Evolutionary conservation across 2,113 vertebrate genomes (phyloP), one percentile per base, ranked within the genome.

Genomic region (Meriones unguiculatus): DNA sequence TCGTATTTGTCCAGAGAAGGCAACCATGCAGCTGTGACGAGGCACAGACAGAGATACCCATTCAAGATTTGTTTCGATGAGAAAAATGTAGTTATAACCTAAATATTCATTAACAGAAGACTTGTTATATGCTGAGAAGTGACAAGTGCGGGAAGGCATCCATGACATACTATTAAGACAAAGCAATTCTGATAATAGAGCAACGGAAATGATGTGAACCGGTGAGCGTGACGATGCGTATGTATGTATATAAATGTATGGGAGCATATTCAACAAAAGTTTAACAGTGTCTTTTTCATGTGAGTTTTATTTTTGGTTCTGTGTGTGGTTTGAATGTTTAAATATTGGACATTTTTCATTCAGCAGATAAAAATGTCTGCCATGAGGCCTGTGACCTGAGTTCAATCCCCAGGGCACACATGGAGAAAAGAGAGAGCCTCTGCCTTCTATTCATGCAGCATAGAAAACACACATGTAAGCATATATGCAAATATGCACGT

Each of bases 291-390:
- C 92, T 93, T 96, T 89, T 50, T 46, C 18, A 54, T 65, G n/a
- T 89, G 9, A 77, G 52, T 96, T 94, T 93, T 88, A 69, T 84
- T 85, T 96, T 89, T 92, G 54, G 77, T 84, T 93, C 76, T 69
- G 41, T 65, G 59, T 87, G 73, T 90, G 92, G 24, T 62, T 90
- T 96, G 57, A 89, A 65, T 82, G 25, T 81, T 93, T 92, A 1
- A 80, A 64, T n/a, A 57, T 15, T 72, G 65, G 94, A 8, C 28
- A 8, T 87, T 25, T 70, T 65, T 93, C 85, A 82, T 89, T 77
- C 13, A 77, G 25, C 46, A 77, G 46, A 30, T 30, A 30, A 77
- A 52, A 46, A 13, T 77, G 11, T 25, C 46, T 50, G 25, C 46
- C 75, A 50, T 30, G 13, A 77, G 50, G 41, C 75, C 75, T 73